phyloP scores from a whole-genome alignment of 1,140 invertebrate species.

The Glossosoma conforme region DNA sequence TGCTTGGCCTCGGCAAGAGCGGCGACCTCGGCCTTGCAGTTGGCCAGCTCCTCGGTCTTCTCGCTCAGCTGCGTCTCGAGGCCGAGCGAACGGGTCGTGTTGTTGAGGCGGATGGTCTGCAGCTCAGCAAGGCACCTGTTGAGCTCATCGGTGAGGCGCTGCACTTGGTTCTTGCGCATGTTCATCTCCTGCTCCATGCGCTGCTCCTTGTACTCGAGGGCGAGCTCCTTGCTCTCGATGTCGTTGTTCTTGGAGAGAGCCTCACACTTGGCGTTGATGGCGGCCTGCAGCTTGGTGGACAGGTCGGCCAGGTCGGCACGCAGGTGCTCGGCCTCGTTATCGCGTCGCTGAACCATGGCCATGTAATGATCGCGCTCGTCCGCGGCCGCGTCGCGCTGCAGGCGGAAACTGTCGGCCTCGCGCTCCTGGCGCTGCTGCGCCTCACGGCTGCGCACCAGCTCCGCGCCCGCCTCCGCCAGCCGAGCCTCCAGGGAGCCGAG shows the following conservation, averaged over 20 bases:
- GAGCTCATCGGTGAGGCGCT: conserved; percentile 69
- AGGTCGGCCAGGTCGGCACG: conserved; percentile 59
- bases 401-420: conserved; percentile 50
- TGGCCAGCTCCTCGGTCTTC: conserved; percentile 72
- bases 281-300: conserved; percentile 60
- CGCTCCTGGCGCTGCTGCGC: conserved; percentile 49
- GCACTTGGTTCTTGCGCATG: conserved; percentile 70
- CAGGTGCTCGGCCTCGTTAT: conserved; percentile 64
- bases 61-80: conserved; percentile 73
- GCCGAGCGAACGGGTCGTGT: conserved; percentile 62
- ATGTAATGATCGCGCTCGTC: conserved; percentile 69
- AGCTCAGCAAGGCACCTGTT: conserved; percentile 70
- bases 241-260: conserved; percentile 75
- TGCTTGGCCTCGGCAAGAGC: conserved; percentile 63
- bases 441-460: conserved; percentile 60
- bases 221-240: conserved; percentile 70
- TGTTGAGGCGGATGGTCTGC: conserved; percentile 68
- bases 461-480: conserved; percentile 54
- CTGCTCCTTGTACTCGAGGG: conserved; percentile 74
- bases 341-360: conserved; percentile 62
- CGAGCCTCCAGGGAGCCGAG: conserved; percentile 57
- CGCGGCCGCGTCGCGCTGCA: conserved; percentile 57
- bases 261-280: conserved; percentile 75
- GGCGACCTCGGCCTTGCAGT: conserved; percentile 57
- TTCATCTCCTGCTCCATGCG: conserved; percentile 74